These are phyloP conservation scores for Pampus argenteus DNA, from an alignment of 2,797 vertebrate species.

Conservation along the genomic window DNA sequence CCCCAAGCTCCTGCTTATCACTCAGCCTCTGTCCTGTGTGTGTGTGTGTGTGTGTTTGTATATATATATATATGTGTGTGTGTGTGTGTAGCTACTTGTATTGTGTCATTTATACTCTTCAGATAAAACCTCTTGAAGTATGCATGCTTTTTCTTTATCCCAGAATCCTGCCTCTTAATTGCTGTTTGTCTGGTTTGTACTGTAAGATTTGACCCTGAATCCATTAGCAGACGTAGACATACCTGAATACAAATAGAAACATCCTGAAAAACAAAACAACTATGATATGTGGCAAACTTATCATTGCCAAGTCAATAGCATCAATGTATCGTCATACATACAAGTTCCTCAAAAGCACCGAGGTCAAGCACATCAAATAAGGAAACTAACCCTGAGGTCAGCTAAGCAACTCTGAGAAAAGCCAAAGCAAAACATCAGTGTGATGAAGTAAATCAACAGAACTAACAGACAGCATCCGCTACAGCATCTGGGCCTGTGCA, in stretches of 20 bases:
- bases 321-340: conserved; percentile 3
- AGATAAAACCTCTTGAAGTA: conserved; percentile 24
- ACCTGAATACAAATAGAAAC: conserved; percentile 20
- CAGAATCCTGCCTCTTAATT: conserved; percentile 17
- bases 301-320: neutral
- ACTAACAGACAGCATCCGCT: conserved; percentile 13
- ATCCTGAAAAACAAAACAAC: neutral
- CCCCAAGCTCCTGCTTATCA: conserved; percentile 73
- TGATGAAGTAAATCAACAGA: conserved; percentile 26
- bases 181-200: conserved; percentile 25
- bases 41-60: conserved; percentile 23
- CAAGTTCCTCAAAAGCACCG: conserved; percentile 15
- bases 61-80: conserved; percentile 25
- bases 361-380: conserved; percentile 32
- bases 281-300: neutral
- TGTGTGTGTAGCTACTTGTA: conserved; percentile 23
- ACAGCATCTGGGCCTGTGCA: conserved; percentile 17
- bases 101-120: conserved; percentile 32
- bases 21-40: conserved; percentile 56
- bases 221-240: conserved; percentile 23
- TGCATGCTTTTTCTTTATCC: conserved; percentile 31
- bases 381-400: conserved; percentile 11
- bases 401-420: conserved; percentile 9
- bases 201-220: conserved; percentile 42
- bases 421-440: conserved; percentile 37